Base-by-base conservation (phyloP, 2,113 vertebrate genomes). In the Semnornis frantzii region DNA sequence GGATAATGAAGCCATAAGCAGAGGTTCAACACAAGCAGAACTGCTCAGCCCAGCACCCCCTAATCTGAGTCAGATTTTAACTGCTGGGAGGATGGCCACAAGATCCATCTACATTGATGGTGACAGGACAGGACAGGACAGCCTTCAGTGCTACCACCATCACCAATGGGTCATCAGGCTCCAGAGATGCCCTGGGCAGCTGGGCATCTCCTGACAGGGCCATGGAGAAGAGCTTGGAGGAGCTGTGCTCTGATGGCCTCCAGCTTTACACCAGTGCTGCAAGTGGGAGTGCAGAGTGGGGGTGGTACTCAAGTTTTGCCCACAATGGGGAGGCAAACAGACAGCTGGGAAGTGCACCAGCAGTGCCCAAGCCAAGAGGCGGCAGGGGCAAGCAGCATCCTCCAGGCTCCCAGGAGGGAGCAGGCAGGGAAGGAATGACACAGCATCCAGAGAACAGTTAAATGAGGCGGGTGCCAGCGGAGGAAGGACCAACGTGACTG, bases 331-430 rank as follows among this genome's bases (percentile, higher is more conserved):
- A 16, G 24, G 16, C 52, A 52, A 9, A 28, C 0, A 5, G 37
- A 59, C 48, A 60, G 65, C 42, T 6, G 66, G n/a, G 66, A 50
- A 78, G 59, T 64, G 62, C 1, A 27, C 39, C 31, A 2, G 3
- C 0, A 2, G 31, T 30, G 82, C 37, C 8, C 3, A 0, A 3
- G n/a, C 12, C 19, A 5, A 5, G 9, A 20, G 9, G 8, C 7
- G 28, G 55, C 0, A 2, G 55, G 31, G 44, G 24, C 1, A 1
- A 27, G 68, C n/a, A 70, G 28, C 2, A 37, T 50, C 68, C 90
- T 34, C 9, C 2, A 59, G 31, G 69, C 55, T 71, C 39, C 3
- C 52, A 4, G 54, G 42, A 44, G 42, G 57, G 65, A 48, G 2
- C 30, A 3, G 64, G 25, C 11, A 0, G 28, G 62, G 39, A 39